These are phyloP conservation scores for Pocillopora grandis DNA, from an alignment of 92 coral and sea anemone genomes.

Conservation along the genomic window DNA sequence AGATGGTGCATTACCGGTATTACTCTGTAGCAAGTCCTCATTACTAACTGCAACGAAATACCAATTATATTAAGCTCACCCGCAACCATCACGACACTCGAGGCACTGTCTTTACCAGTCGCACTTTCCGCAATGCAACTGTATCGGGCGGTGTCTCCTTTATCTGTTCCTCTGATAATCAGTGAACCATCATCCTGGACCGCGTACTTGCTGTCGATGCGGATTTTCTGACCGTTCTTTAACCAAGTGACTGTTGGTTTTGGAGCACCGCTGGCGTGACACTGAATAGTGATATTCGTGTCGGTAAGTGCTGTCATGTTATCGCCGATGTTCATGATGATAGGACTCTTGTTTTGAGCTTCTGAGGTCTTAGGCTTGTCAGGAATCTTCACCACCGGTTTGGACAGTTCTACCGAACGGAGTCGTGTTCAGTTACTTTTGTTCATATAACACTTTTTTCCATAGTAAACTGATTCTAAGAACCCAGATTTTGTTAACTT, in stretches of 20 bases:
- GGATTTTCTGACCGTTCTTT: slow-evolving; percentile 51
- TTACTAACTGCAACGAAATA: too few species aligned
- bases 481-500: too few species aligned
- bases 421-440: neutral
- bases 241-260: slow-evolving; percentile 62
- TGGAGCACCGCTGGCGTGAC: slow-evolving; percentile 70
- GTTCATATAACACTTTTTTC: too few species aligned
- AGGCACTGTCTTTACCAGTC: slow-evolving; percentile 53
- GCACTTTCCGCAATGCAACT: slow-evolving; percentile 55
- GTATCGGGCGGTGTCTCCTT: slow-evolving; percentile 41
- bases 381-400: slow-evolving; percentile 35
- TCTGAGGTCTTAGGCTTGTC: slow-evolving; percentile 35
- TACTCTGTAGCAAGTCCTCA: too few species aligned
- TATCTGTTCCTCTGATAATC: slow-evolving; percentile 40
- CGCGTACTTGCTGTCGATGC: slow-evolving; percentile 38
- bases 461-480: too few species aligned
- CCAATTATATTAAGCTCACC: slow-evolving; percentile 21
- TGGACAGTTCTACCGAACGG: slow-evolving; percentile 41
- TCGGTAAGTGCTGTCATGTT: slow-evolving; percentile 54
- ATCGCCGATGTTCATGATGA: slow-evolving; percentile 51
- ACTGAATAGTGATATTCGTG: slow-evolving; percentile 55
- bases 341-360: slow-evolving; percentile 35
- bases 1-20: too few species aligned
- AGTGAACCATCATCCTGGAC: slow-evolving; percentile 50
- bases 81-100: slow-evolving; percentile 32